Evolutionary conservation across 2,113 vertebrate genomes (phyloP).

Genomic region (Sitta europaea): DNA sequence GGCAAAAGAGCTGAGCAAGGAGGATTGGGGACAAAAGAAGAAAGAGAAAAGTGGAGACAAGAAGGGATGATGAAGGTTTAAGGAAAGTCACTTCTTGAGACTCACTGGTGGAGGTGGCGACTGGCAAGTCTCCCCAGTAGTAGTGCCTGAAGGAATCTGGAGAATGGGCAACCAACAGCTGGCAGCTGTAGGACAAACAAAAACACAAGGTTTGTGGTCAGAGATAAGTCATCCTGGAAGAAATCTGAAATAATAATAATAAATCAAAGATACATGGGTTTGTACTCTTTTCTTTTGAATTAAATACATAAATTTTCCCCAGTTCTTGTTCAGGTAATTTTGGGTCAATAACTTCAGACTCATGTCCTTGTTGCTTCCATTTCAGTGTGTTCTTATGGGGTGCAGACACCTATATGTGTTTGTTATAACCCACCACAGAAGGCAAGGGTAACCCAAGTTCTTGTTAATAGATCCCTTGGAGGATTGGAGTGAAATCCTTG

Average conservation of each 20-base stretch:
- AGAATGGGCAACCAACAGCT: not conserved
- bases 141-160: not conserved
- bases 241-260: not conserved
- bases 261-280: not conserved
- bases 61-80: not conserved
- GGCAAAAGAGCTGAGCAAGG: not conserved
- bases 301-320: not conserved
- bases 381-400: not conserved
- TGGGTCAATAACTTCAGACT: not conserved
- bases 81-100: not conserved
- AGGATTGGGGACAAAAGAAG: not conserved
- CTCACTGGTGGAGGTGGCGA: not conserved
- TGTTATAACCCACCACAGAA: rapidly evolving
- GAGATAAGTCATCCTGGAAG: not conserved
- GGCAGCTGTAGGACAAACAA: not conserved
- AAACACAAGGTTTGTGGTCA: not conserved
- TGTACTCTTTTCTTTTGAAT: not conserved
- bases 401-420: not conserved
- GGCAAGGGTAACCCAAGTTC: not conserved
- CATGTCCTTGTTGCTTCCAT: not conserved
- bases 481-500: too few relatives aligned
- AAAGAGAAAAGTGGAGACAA: not conserved
- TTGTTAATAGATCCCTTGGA: not conserved
- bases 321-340: not conserved
- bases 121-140: not conserved